Evolutionary conservation across 2,888 invertebrate species (phyloP).

Genomic region (Lasioglossum malachurum): DNA sequence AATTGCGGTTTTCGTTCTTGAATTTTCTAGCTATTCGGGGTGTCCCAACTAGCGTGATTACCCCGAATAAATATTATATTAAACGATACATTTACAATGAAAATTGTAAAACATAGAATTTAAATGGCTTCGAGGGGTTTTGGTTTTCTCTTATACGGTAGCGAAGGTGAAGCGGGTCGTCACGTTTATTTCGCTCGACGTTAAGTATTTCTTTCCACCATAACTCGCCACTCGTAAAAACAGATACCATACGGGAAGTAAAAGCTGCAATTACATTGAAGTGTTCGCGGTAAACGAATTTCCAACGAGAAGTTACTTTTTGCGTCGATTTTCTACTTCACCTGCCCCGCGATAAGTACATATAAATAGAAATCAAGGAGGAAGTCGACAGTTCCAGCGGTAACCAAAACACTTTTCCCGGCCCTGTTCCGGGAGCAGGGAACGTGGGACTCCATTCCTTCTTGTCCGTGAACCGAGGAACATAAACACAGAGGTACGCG

Average conservation of each 20-base stretch:
- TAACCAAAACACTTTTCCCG: not conserved
- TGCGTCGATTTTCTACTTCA: not conserved
- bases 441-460: not conserved
- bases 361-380: conserved; percentile 23
- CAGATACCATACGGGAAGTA: not conserved
- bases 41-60: no score
- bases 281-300: conserved; percentile 7
- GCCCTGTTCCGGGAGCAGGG: no score
- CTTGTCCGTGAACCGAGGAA: not conserved
- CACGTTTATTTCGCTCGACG: not conserved
- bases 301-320: conserved; percentile 1
- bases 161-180: not conserved
- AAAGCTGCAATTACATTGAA: not conserved
- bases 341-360: not conserved
- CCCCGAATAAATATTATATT: no score
- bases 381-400: not conserved
- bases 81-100: no score
- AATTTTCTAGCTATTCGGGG: not conserved
- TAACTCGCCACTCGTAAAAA: not conserved
- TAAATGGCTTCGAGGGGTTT: no score
- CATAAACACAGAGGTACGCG: not conserved
- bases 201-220: not conserved
- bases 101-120: no score
- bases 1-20: not conserved
- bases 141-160: no score